Evolutionary conservation across 1,140 invertebrate genomes (phyloP), one percentile per base, ranked within the genome.

Genomic region (Sinella curviseta): DNA sequence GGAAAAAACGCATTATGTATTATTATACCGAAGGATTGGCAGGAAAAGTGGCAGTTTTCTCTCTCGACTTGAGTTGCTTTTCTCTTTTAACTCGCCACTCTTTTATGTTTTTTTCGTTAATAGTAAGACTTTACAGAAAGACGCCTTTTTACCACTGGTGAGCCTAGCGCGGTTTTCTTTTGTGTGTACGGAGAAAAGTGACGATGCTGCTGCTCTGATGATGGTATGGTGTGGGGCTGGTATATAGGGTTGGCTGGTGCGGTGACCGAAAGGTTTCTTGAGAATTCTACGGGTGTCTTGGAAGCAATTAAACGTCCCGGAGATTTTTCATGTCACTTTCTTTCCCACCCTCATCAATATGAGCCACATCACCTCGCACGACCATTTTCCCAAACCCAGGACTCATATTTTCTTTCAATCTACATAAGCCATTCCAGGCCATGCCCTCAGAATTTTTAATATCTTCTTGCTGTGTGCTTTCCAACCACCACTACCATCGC

Each of bases 401-500:
- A 80, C 83, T 82, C 81, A 83, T 83, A 82, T 82, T 82, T 83
- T 83, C 83, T 83, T 83, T 83, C 83, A 83, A 83, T 83, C 83
- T 83, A 82, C 83, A 83, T 83, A 83, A 83, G 81, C 83, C 83
- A 80, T 82, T 79, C 75, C 70, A 60, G 24, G 35, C 57, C 74
- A 77, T 81, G 79, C 79, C 35, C 39, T 57, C 77, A 76, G 83
- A 83, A 83, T 83, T 81, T 82, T 82, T 83, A 83, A 83, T 83
- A 79, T 76, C 65, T 70, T 70, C 31, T n/a, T n/a, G n/a, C n/a
- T n/a, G n/a, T n/a, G n/a, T n/a, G n/a, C n/a, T n/a, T n/a, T n/a
- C n/a, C n/a, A n/a, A n/a, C n/a, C n/a, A n/a, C n/a, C n/a, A n/a
- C n/a, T n/a, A n/a, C 31, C 26, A 26, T n/a, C 4, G 57, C 57